phyloP scores from a whole-genome alignment of 2,113 vertebrate genomes.

The Mormyrus lacerda region DNA sequence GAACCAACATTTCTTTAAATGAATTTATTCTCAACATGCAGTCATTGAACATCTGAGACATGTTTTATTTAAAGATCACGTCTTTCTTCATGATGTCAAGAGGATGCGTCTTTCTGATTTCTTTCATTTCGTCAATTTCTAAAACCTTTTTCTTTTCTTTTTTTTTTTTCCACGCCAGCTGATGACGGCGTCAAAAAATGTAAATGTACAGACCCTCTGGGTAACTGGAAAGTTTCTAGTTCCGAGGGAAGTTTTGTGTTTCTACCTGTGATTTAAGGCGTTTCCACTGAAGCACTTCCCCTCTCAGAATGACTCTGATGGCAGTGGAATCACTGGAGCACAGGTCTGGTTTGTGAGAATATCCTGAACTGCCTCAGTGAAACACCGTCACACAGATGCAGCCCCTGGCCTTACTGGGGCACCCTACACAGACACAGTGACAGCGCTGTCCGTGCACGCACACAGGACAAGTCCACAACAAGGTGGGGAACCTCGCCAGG shows the following conservation, averaged over 20 bases:
- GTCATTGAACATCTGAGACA: conserved; percentile 49
- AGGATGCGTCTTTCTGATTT: not conserved
- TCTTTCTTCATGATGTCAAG: not conserved
- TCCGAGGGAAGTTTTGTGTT: not conserved
- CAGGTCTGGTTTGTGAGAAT: not conserved
- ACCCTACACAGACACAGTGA: not conserved
- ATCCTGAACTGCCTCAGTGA: not conserved
- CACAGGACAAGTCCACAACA: not conserved
- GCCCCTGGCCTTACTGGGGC: not conserved
- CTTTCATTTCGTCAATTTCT: not conserved
- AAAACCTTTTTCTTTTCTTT: not conserved
- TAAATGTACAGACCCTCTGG: not conserved
- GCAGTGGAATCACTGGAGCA: not conserved
- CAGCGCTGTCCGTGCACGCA: not conserved
- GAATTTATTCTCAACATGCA: conserved; percentile 47
- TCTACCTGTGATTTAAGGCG: conserved; percentile 10
- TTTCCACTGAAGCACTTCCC: not conserved
- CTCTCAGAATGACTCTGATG: not conserved
- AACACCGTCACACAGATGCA: not conserved
- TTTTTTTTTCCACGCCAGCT: not conserved
- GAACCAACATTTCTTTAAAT: conserved; percentile 48
- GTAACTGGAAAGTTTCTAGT: not conserved
- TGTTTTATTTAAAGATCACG: conserved; percentile 45
- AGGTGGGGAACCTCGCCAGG: not conserved
- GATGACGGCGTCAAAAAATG: not conserved